Conservation (phyloP, 2,797 vertebrate species). For the Enteromius paludinosus region DNA sequence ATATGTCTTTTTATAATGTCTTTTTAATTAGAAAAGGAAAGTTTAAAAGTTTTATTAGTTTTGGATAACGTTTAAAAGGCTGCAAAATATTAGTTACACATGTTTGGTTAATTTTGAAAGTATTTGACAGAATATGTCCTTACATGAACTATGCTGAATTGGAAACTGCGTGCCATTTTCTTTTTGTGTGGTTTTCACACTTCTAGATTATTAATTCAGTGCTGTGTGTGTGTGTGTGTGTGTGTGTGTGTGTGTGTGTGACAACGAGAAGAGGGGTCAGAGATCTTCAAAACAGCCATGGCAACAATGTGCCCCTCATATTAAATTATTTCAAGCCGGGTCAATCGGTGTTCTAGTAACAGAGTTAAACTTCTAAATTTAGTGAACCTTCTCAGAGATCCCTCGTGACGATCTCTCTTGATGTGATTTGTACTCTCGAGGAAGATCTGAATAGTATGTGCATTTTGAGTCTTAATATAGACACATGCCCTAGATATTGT, state of each 20-base stretch:
- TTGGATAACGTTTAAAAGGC: not conserved
- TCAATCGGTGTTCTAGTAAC: not conserved
- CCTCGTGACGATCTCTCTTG: not conserved
- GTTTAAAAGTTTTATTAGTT: not conserved
- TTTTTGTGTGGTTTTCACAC: not conserved
- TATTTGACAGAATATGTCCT: not conserved
- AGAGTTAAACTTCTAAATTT: not conserved
- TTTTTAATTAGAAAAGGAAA: not conserved
- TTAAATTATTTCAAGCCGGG: not conserved
- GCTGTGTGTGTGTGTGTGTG: not conserved
- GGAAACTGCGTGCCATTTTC: not conserved
- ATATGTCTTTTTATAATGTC: not conserved
- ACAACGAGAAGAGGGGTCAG: not conserved
- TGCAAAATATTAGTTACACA: not conserved
- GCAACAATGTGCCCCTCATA: not conserved
- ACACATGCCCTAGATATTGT: slow-evolving; percentile 19
- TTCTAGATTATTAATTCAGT: not conserved
- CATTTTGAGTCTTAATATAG: slow-evolving; percentile 6
- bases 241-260: not conserved
- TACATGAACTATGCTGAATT: not conserved
- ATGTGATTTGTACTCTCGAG: not conserved
- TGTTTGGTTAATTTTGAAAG: not conserved
- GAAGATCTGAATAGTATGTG: not conserved
- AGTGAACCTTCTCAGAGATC: not conserved
- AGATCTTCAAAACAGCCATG: not conserved